Evolutionary conservation across 2,113 vertebrate species (phyloP), one percentile per base, ranked within the genome.

Genomic region (Antigone vipio): DNA sequence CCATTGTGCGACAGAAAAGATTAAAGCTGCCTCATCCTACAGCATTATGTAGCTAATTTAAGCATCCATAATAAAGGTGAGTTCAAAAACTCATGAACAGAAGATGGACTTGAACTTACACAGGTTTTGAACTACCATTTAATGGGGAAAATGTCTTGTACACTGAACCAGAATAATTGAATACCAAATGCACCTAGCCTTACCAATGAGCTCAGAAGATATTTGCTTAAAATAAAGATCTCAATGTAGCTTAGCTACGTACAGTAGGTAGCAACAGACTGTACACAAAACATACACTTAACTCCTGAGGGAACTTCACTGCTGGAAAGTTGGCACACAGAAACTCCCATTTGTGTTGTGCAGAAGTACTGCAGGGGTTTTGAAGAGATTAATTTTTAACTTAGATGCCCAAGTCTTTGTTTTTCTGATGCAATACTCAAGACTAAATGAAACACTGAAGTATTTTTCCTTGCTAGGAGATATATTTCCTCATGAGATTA

Each of bases 261-360:
- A 49, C 50, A 19, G 62, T 72, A 89, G 40, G 77, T 69, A 96
- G 84, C 87, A 96, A 96, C 93, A 75, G 49, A n/a, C 53, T 82
- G 63, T 93, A 95, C 81, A 91, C 93, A 93, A 93, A 96, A 96
- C 93, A 95, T 29, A 42, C 40, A 32, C 78, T 92, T 60, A 53
- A 79, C 40, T 93, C 92, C 89, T 40, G 22, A 73, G 94, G 88
- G 92, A 95, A 60, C 40, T 42, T 79, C 62, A 12, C 45, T 75
- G 81, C 74, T 89, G 81, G 87, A 72, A 95, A 96, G 60, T 14
- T 89, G 81, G 93, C 69, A 58, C 32, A 16, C 24, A 71, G 63
- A n/a, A 82, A 32, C 49, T 96, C 87, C 60, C 74, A 22, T 68
- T 35, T 88, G 53, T 62, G 40, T 47, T 87, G n/a, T 26, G 35